Evolutionary conservation across 2,113 vertebrate species (phyloP).

Genomic region (Marmota monax): DNA sequence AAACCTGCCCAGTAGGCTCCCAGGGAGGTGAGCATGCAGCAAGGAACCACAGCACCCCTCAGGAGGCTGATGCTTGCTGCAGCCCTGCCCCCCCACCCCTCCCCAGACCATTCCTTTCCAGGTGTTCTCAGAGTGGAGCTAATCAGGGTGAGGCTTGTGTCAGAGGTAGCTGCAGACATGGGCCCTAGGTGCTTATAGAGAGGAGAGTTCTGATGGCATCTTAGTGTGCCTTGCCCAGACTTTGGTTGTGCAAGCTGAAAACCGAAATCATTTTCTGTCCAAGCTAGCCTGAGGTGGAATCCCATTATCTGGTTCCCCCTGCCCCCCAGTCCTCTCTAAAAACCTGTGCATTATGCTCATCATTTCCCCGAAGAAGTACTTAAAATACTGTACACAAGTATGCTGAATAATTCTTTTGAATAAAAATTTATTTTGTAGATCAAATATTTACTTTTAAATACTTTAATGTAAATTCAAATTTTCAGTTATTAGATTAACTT

Average conservation of each 20-base stretch:
- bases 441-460: constrained; percentile 38
- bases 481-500: constrained; percentile 45
- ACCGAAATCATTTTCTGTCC: not conserved
- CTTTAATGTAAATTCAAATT: constrained; percentile 12
- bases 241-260: not conserved
- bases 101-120: too few species aligned
- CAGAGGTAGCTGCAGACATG: not conserved
- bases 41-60: fast-evolving
- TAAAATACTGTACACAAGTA: not conserved
- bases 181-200: fast-evolving
- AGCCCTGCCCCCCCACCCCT: too few species aligned
- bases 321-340: not conserved
- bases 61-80: not conserved
- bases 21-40: fast-evolving
- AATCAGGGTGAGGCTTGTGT: fast-evolving
- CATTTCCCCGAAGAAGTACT: not conserved
- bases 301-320: not conserved
- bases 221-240: not conserved
- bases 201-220: not conserved
- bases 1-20: not conserved
- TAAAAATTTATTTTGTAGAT: constrained; percentile 62
- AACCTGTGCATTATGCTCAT: not conserved
- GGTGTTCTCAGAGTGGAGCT: not conserved
- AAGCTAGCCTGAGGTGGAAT: not conserved
- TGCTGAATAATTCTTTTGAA: constrained; percentile 15